These are phyloP conservation scores for Poeciliopsis turneri DNA, from an alignment of 2,797 vertebrate species.

Conservation along the genomic window DNA sequence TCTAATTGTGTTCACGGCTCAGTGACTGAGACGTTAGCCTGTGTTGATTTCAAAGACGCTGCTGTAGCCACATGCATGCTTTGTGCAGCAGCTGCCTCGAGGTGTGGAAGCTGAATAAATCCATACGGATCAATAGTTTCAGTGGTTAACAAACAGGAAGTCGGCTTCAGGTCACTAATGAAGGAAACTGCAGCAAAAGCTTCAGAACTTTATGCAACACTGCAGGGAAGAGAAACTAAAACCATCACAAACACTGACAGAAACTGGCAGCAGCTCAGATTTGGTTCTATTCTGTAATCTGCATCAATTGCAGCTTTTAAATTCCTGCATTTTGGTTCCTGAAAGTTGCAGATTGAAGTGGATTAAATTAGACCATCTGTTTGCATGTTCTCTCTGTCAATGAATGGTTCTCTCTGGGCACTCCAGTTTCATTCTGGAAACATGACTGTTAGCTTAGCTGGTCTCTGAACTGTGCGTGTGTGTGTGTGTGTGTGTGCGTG, in stretches of 20 bases:
- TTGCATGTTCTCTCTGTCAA: neutral
- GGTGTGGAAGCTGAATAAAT: constrained; percentile 4
- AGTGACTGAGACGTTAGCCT: neutral
- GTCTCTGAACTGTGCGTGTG: neutral
- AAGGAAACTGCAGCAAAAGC: constrained; percentile 14
- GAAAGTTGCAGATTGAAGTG: neutral
- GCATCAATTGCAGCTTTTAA: neutral
- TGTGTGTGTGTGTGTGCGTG: too few species aligned
- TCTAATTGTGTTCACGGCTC: neutral
- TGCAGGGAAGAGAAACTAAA: neutral
- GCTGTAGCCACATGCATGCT: neutral
- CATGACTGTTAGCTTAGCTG: neutral
- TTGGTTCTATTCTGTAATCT: neutral
- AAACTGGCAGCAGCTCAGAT: neutral
- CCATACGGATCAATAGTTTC: constrained; percentile 13
- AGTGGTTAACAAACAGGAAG: constrained; percentile 12
- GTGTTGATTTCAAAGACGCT: neutral
- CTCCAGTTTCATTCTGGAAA: neutral
- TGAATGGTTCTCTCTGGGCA: neutral
- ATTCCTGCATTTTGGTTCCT: neutral
- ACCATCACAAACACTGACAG: neutral
- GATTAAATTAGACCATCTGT: neutral
- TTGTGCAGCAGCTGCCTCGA: neutral
- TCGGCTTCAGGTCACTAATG: neutral
- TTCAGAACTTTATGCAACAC: neutral